Base-by-base conservation (phyloP, 1,140 invertebrate genomes). In the Drosophila gunungcola region DNA sequence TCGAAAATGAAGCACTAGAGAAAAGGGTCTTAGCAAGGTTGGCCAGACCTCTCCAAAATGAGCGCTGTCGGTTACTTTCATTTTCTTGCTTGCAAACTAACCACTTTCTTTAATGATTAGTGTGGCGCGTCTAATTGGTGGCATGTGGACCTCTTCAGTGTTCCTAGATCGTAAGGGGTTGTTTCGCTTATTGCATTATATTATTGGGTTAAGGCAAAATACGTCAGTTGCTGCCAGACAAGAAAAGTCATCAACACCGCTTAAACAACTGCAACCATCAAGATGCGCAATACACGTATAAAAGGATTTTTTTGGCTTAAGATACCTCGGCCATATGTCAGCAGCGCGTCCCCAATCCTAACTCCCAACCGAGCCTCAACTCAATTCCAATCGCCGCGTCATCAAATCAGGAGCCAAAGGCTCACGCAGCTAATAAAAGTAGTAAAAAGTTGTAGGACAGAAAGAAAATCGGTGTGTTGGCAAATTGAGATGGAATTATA, bases 401-500 rank as follows among this genome's bases (percentile, higher is more conserved):
- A 86, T 86, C 82, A 86, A 86, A 82, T 88, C 72, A 89, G 70
- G 70, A 41, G 53, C 60, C 79, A 78, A 86, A 88, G 77, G 64
- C 70, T 79, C 78, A 86, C 74, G 70, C 78, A 78, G 79, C 70
- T 25, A 55, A 57, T 61, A 52, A 73, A 86, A 76, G 82, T 76
- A 86, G 83, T 86, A 86, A 86, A 86, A 86, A 65, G 57, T 73
- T 72, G 51, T 56, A n/a, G 34, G 16, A 56, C 32, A 56, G 51
- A 41, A 69, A 29, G 43, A 34, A 69, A 54, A 69, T 70, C 55
- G 52, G 51, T 57, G 51, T 72, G 51, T 42, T 49, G 54, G 55
- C 72, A 54, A 67, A 55, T 53, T 38, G 45, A 73, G 85, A 88
- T 83, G 80, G 62, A 76, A 78, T 89, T 78, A 88, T 88, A 89